Evolutionary conservation across 2,888 invertebrate species (phyloP).

Genomic region (Philhelius pedissequus): DNA sequence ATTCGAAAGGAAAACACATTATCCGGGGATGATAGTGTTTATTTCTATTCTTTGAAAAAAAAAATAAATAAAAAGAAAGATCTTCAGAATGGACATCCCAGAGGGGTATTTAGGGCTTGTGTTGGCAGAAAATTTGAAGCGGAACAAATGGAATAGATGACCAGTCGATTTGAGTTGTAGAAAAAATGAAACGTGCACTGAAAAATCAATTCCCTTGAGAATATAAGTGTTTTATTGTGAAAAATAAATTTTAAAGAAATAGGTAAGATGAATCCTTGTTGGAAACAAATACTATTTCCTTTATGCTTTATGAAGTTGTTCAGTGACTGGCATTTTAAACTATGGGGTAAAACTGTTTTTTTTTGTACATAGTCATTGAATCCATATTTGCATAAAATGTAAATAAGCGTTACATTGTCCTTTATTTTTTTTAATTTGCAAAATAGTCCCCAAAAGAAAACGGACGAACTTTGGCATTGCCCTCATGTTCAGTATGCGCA

Average conservation of each 20-base stretch:
- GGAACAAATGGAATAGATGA: conserved; percentile 48
- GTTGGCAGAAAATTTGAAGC: conserved; percentile 33
- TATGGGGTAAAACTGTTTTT: too few relatives aligned
- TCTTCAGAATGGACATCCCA: neutral
- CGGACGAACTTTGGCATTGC: too few relatives aligned
- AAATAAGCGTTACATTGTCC: too few relatives aligned
- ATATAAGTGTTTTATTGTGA: conserved; percentile 36
- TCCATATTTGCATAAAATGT: too few relatives aligned
- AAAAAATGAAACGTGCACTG: conserved; percentile 6
- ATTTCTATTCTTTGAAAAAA: conserved; percentile 4
- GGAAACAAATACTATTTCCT: neutral
- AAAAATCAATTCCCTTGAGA: conserved; percentile 31
- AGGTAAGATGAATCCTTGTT: neutral
- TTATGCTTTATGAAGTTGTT: too few relatives aligned
- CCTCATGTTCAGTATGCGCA: too few relatives aligned
- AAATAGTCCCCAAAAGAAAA: too few relatives aligned
- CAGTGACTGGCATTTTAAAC: too few relatives aligned
- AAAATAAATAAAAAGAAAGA: neutral
- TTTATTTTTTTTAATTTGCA: too few relatives aligned
- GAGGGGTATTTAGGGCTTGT: conserved; percentile 24
- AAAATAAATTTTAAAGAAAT: neutral
- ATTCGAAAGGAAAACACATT: conserved; percentile 26
- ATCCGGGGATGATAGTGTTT: conserved; percentile 24
- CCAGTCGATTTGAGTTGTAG: conserved; percentile 17
- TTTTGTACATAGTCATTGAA: too few relatives aligned